Percentiles rank a stretch among this genome's conserved stretches.
These are phyloP conservation scores for Drosophila sucinea DNA, from an alignment of 1,140 invertebrate genomes.

Conservation along the genomic window DNA sequence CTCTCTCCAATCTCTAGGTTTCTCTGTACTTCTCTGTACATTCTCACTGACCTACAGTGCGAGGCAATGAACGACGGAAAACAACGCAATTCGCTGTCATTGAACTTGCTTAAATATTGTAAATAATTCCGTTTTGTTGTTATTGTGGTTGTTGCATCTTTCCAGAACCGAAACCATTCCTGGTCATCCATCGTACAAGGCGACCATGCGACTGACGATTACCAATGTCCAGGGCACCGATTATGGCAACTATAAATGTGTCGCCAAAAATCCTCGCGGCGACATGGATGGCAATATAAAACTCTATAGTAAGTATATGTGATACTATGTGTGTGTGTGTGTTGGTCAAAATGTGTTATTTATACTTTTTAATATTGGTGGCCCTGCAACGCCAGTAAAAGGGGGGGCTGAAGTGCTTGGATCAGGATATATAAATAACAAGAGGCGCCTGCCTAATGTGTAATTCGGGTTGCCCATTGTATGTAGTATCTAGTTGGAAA, in stretches of 20 bases:
- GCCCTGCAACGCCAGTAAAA: conserved; percentile 19
- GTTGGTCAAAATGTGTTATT: conserved; percentile 43
- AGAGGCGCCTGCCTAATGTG: conserved; percentile 18
- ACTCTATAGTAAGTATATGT: conserved; percentile 92
- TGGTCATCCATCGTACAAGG: conserved; percentile 90
- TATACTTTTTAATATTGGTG: conserved; percentile 68
- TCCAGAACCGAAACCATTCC: conserved; percentile 86
- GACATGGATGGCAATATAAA: conserved; percentile 96
- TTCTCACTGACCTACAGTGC: conserved; percentile 56
- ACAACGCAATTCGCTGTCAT: conserved; percentile 52
- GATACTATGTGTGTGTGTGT: neutral
- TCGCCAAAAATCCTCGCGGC: conserved; percentile 95
- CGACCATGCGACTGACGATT: conserved; percentile 92
- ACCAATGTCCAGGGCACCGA: conserved; percentile 89
- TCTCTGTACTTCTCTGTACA: neutral
- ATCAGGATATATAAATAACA: conserved; percentile 57
- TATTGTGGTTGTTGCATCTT: conserved; percentile 16
- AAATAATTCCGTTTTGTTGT: conserved; percentile 6
- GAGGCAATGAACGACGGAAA: conserved; percentile 29
- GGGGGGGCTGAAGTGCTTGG: neutral
- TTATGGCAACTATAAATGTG: conserved; percentile 95
- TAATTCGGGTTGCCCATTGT: conserved; percentile 4
- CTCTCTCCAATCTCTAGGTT: neutral
- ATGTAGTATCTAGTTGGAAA: conserved; percentile 27
- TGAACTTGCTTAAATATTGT: conserved; percentile 57